Percentiles rank a stretch among this genome's conserved stretches.
Conservation (phyloP, 2,888 invertebrate species). For the Acanthoscelides obtectus region DNA sequence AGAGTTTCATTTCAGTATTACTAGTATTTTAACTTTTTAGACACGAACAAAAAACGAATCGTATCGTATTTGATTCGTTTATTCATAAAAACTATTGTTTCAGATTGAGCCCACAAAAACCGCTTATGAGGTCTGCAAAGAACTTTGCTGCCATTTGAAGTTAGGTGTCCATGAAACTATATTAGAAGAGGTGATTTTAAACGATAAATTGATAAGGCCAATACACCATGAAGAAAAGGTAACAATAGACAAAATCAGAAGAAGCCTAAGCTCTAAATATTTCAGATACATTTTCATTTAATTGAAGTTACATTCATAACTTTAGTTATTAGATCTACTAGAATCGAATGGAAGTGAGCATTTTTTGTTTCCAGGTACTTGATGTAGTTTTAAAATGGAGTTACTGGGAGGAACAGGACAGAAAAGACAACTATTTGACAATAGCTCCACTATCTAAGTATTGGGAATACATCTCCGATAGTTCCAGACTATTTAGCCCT, state of each 20-base stretch:
- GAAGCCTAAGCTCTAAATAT: not conserved
- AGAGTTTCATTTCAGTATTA: no score
- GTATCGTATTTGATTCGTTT: no score
- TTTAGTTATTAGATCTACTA: not conserved
- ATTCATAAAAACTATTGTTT: no score
- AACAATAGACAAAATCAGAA: constrained; percentile 5
- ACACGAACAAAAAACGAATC: no score
- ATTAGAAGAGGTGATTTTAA: constrained; percentile 76
- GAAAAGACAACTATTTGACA: constrained; percentile 75
- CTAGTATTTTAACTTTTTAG: no score
- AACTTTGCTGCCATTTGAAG: constrained; percentile 62
- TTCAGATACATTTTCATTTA: not conserved
- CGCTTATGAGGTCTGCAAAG: constrained; percentile 69
- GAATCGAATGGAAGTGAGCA: not conserved
- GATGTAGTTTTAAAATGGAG: constrained; percentile 77
- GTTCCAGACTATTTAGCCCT: constrained; percentile 38
- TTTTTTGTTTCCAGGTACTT: constrained; percentile 44
- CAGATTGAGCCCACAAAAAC: constrained; percentile 75
- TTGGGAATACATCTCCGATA: constrained; percentile 42
- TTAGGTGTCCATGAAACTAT: constrained; percentile 64
- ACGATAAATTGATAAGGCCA: constrained; percentile 68
- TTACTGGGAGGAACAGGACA: constrained; percentile 82
- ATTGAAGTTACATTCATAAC: constrained; percentile 1
- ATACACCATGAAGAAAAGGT: constrained; percentile 71
- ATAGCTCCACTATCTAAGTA: constrained; percentile 48